Conservation (phyloP, 1,140 invertebrate species). For the Leptoteleia sp. region DNA sequence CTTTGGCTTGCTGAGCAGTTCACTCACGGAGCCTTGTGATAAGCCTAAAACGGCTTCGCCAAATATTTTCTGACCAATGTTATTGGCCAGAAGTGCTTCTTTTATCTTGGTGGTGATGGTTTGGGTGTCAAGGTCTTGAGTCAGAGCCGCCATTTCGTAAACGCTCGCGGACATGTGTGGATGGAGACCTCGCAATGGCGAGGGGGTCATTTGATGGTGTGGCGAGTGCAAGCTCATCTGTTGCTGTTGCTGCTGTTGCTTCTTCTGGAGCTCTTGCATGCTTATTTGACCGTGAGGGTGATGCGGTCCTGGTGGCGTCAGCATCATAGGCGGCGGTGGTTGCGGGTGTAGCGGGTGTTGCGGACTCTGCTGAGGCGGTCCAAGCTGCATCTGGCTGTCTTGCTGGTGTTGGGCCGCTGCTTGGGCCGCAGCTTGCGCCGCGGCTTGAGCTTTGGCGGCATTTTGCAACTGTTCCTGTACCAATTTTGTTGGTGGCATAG, state of each 20-base stretch:
- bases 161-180: conserved; percentile 92
- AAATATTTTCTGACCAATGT: conserved; percentile 99
- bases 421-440: conserved; percentile 76
- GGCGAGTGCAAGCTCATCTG: conserved; percentile 83
- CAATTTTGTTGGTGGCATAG: conserved; percentile 89
- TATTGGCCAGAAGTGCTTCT: conserved; percentile 96
- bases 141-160: conserved; percentile 97
- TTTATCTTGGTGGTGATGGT: conserved; percentile 98
- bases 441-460: conserved; percentile 78
- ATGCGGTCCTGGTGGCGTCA: conserved; percentile 76
- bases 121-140: conserved; percentile 97
- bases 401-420: conserved; percentile 79
- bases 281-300: conserved; percentile 75
- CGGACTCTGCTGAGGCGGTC: conserved; percentile 77
- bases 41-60: conserved; percentile 97
- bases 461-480: conserved; percentile 84
- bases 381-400: conserved; percentile 77
- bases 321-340: conserved; percentile 77
- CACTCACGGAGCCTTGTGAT: conserved; percentile 98
- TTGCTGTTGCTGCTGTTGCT: conserved; percentile 85
- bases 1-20: conserved; percentile 98
- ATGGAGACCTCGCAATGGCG: conserved; percentile 86
- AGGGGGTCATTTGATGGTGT: conserved; percentile 84
- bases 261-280: conserved; percentile 87
- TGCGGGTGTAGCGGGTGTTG: conserved; percentile 74